phyloP scores from a whole-genome alignment of 2,113 vertebrate genomes.

The Nothocercus julius region DNA sequence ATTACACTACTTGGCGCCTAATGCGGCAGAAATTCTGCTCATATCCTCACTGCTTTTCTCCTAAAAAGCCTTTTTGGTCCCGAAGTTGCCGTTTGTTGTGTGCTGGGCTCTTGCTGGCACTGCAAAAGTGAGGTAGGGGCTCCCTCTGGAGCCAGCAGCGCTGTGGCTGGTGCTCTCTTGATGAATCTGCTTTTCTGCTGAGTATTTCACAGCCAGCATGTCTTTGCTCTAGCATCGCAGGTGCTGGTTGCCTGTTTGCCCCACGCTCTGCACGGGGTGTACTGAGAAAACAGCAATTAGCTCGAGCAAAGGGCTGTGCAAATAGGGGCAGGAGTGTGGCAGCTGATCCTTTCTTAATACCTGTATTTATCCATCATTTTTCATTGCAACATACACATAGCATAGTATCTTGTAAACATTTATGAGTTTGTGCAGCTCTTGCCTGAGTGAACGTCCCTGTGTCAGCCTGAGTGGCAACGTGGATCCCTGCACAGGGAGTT shows the following conservation, averaged over 20 bases:
- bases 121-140: slow-evolving; percentile 54
- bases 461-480: not conserved
- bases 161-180: not conserved
- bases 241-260: not conserved
- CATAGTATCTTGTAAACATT: not conserved
- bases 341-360: not conserved
- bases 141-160: slow-evolving; percentile 67
- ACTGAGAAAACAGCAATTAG: not conserved
- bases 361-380: not conserved
- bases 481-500: not conserved
- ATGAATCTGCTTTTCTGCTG: not conserved
- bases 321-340: not conserved
- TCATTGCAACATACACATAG: not conserved
- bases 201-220: not conserved
- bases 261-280: not conserved
- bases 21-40: not conserved
- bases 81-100: not conserved
- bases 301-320: not conserved
- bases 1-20: fast-evolving
- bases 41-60: not conserved
- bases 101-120: not conserved
- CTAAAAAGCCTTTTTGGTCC: not conserved
- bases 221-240: not conserved
- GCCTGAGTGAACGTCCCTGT: not conserved
- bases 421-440: not conserved